Conservation (phyloP, 2,888 invertebrate genomes). For the Phengaris alcon region DNA sequence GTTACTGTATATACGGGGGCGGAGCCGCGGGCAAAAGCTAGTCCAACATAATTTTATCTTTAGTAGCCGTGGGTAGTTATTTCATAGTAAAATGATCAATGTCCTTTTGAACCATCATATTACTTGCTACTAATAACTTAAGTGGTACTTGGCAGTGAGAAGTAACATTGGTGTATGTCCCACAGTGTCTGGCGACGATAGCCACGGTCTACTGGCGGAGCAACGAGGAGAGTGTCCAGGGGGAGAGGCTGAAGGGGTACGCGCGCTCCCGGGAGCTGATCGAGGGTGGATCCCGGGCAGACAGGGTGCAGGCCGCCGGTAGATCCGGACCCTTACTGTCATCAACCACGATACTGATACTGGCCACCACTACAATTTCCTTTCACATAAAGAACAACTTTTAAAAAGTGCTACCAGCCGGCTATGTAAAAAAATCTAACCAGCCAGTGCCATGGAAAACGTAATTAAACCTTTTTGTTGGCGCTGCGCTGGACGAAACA, state of each 20-base stretch:
- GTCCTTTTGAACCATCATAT: no score
- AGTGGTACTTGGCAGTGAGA: no score
- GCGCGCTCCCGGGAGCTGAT: constrained; percentile 88
- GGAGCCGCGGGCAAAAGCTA: no score
- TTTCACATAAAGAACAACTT: background rate
- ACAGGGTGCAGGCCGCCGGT: constrained; percentile 84
- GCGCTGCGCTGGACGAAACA: background rate
- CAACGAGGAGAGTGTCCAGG: constrained; percentile 92
- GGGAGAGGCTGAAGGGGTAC: constrained; percentile 85
- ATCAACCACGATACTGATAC: background rate
- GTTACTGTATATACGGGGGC: no score
- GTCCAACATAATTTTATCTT: no score
- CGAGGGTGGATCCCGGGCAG: constrained; percentile 83
- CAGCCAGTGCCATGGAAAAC: constrained; percentile 4
- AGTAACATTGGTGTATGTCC: constrained; percentile 27
- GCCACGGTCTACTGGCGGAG: constrained; percentile 92
- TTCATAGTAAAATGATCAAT: no score
- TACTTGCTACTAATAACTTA: no score
- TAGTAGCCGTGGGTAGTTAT: no score
- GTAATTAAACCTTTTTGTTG: constrained; percentile 7
- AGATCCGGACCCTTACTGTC: constrained; percentile 49
- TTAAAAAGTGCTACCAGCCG: constrained; percentile 12
- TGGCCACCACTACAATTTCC: background rate
- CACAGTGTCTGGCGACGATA: constrained; percentile 90
- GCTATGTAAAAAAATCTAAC: background rate